phyloP scores from a whole-genome alignment of 2,113 vertebrate species.

The Paralichthys olivaceus region DNA sequence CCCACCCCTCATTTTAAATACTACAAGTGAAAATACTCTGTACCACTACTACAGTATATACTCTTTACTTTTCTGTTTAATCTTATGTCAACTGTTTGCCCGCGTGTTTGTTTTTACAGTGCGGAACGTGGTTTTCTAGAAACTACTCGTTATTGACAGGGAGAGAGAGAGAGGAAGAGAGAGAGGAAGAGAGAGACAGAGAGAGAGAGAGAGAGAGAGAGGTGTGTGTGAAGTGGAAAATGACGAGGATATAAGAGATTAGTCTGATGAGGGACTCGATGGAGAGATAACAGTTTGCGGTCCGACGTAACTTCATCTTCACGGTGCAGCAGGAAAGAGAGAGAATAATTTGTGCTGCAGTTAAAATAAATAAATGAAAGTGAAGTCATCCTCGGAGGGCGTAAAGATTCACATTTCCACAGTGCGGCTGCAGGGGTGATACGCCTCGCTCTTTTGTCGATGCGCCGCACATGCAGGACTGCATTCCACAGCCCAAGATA shows the following conservation, averaged over 20 bases:
- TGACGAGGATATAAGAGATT: constrained; percentile 68
- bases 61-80: background rate
- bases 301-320: constrained; percentile 37
- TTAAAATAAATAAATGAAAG: constrained; percentile 32
- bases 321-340: background rate
- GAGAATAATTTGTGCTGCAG: background rate
- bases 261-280: constrained; percentile 53
- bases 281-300: constrained; percentile 53
- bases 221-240: constrained; percentile 67
- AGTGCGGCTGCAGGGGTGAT: constrained; percentile 32
- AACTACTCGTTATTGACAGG: constrained; percentile 45
- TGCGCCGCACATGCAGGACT: constrained; percentile 42
- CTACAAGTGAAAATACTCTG: background rate
- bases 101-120: background rate
- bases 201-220: background rate
- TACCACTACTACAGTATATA: background rate
- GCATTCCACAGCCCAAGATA: constrained; percentile 65
- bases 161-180: background rate
- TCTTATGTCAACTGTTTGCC: background rate
- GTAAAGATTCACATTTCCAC: constrained; percentile 43
- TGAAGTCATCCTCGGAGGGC: background rate
- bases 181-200: background rate
- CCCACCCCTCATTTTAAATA: background rate
- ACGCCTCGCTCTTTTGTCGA: constrained; percentile 13
- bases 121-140: background rate